Base-by-base conservation (phyloP, 2,888 invertebrate species). In the Hirudinaria manillensis region DNA sequence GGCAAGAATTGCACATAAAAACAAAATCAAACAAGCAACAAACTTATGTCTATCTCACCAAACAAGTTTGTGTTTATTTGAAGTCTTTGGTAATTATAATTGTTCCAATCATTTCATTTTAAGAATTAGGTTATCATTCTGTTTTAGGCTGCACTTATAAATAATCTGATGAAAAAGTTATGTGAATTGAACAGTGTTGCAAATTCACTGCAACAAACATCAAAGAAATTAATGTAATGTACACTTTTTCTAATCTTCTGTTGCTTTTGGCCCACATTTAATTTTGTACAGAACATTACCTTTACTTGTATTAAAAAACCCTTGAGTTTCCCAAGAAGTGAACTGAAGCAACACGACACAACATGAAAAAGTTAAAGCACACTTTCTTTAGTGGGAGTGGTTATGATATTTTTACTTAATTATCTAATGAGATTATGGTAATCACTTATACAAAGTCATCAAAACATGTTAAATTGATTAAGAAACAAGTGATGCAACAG, bases 1-100 rank as follows among this genome's bases (percentile, higher is more conserved):
- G 80, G 55, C 80, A 81, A 19, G 74, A 84, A 45, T 74, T 80
- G 21, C 79, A 79, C 66, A 77, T 80, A 27, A 76, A 74, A 38
- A 68, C 56, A 36, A 77, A 75, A 66, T 61, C 65, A n/a, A 66
- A 27, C 32, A 75, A 72, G 24, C 75, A 77, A 29, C 76, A 74
- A 16, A 74, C 53, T 4, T 76, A 77, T 70, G 51, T 61, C 56
- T 76, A 79, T 21, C 27, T 77, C 10, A 78, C 78, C 2, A 78
- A 77, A 34, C 79, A 79, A 76, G 79, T 79, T 21, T 6, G 74
- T 68, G 10, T 66, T n/a, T 13, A 3, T 67, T 38, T n/a, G 34
- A 13, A n/a, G 4, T 32, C 19, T 61, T 32, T 61, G 21, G 21
- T 61, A 13, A 16, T 32, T 61, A 10, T 72, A 21, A 55, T 56